Conservation (phyloP, 2,113 vertebrate genomes). For the Ursus arctos region DNA sequence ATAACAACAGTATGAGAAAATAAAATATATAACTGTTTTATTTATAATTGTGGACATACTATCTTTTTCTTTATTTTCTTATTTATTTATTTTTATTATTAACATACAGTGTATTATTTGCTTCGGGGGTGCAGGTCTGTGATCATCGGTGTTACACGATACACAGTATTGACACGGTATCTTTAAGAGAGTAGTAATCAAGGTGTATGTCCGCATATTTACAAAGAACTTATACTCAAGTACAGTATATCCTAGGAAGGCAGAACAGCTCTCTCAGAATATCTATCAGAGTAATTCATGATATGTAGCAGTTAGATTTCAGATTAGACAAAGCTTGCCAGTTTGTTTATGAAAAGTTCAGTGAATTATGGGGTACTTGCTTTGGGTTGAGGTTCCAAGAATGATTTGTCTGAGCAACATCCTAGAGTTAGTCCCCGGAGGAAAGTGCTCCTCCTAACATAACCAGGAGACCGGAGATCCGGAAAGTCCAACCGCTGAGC, state of each 20-base stretch:
- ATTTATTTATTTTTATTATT: too few species aligned
- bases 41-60: background rate
- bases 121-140: too few species aligned
- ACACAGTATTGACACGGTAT: too few species aligned
- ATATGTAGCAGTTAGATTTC: background rate
- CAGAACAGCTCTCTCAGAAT: background rate
- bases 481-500: background rate
- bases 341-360: background rate
- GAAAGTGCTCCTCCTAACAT: background rate
- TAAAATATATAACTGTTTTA: background rate
- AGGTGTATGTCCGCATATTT: background rate
- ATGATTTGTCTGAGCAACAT: background rate
- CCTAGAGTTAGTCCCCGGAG: background rate
- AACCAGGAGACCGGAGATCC: background rate
- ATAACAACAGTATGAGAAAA: background rate
- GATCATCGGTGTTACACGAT: too few species aligned
- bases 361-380: background rate
- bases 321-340: background rate
- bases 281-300: background rate
- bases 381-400: background rate
- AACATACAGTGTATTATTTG: too few species aligned
- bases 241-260: background rate
- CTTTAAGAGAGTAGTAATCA: background rate
- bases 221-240: background rate
- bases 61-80: too few species aligned